Conservation (phyloP, 2,888 invertebrate species). For the Halictus ligatus region DNA sequence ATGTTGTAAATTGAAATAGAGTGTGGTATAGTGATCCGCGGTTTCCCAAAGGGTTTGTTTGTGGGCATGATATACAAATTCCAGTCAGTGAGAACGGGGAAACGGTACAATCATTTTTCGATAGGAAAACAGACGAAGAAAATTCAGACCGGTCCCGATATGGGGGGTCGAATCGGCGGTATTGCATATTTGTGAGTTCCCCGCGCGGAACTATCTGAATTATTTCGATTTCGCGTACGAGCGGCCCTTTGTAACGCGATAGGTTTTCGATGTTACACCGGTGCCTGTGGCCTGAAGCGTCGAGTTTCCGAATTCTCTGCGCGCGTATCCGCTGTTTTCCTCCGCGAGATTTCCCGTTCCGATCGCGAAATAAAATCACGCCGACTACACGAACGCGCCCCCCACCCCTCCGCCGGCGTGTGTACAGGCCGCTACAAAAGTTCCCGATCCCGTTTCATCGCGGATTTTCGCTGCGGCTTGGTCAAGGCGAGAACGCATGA, state of each 20-base stretch:
- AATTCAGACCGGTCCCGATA: background rate
- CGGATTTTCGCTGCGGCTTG: background rate
- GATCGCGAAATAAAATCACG: constrained; percentile 43
- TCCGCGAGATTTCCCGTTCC: constrained; percentile 27
- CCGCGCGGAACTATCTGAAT: constrained; percentile 66
- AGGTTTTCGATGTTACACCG: constrained; percentile 65
- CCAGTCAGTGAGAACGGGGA: background rate
- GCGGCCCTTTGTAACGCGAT: constrained; percentile 69
- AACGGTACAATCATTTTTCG: constrained; percentile 33
- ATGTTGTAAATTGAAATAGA: background rate
- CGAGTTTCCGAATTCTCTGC: constrained; percentile 66
- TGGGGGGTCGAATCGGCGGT: constrained; percentile 26
- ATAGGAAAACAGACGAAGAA: constrained; percentile 16
- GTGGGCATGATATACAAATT: background rate
- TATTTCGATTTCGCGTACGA: constrained; percentile 66
- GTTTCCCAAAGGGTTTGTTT: background rate
- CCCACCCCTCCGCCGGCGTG: background rate
- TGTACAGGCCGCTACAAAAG: constrained; percentile 12
- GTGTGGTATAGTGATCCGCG: background rate
- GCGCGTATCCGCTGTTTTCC: constrained; percentile 47
- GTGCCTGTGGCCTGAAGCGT: constrained; percentile 63
- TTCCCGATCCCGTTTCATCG: constrained; percentile 2
- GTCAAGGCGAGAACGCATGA: constrained; percentile 22
- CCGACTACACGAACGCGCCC: background rate
- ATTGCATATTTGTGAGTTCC: constrained; percentile 61